phyloP scores from a whole-genome alignment of 2,113 vertebrate genomes.

The Myodes glareolus region DNA sequence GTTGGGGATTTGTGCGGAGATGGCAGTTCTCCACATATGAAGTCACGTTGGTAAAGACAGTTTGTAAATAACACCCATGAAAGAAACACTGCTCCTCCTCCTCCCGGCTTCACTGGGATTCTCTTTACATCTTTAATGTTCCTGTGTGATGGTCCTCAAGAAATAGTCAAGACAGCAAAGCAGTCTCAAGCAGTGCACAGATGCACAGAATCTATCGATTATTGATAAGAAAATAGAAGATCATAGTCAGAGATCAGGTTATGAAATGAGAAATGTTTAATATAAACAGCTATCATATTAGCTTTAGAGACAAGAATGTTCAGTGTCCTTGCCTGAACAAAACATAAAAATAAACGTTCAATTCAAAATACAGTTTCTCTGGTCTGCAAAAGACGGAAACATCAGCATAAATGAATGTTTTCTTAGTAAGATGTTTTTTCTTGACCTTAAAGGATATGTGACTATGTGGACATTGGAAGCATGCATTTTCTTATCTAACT shows the following conservation, averaged over 20 bases:
- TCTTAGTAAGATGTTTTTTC: not conserved
- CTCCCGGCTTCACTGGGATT: not conserved
- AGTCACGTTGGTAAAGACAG: constrained; percentile 10
- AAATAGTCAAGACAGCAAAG: not conserved
- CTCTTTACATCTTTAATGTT: not conserved
- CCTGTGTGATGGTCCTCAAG: not conserved
- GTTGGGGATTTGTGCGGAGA: not conserved
- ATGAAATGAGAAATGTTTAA: not conserved
- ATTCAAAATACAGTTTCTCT: not conserved
- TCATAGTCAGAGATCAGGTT: not conserved
- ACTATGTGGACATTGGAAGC: not conserved
- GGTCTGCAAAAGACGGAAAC: not conserved
- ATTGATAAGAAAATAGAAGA: not conserved
- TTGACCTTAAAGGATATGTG: constrained; percentile 18
- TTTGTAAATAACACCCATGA: not conserved
- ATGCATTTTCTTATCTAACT: not conserved
- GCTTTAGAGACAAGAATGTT: constrained; percentile 10
- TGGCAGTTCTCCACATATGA: not conserved
- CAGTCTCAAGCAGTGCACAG: not conserved
- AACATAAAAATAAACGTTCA: not conserved
- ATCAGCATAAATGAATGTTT: not conserved
- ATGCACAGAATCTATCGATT: not conserved
- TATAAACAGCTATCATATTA: not conserved
- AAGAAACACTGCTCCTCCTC: not conserved
- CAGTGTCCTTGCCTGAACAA: not conserved